Percentiles rank a stretch among this genome's conserved stretches.
Evolutionary conservation across 2,888 invertebrate genomes (phyloP).

Genomic region (Drosophila cracens): DNA sequence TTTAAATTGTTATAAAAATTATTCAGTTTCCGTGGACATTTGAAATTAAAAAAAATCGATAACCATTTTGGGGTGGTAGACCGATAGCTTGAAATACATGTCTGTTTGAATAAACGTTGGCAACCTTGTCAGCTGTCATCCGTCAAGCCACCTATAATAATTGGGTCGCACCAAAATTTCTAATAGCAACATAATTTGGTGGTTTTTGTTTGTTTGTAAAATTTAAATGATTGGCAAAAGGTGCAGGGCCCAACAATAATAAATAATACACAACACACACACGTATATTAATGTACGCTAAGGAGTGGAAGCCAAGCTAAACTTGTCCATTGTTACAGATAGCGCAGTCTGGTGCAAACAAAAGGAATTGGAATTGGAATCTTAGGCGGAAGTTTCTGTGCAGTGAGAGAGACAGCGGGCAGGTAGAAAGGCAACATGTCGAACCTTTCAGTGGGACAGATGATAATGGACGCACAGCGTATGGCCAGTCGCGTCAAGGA

Average conservation of each 20-base stretch:
- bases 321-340: slow-evolving; percentile 47
- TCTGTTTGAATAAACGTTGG: slow-evolving; percentile 39
- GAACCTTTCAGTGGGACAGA: slow-evolving; percentile 93
- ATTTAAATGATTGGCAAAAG: slow-evolving; percentile 44
- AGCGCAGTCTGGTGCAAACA: slow-evolving; percentile 30
- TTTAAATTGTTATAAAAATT: not conserved
- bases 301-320: not conserved
- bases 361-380: slow-evolving; percentile 31
- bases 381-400: slow-evolving; percentile 4
- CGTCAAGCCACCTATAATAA: slow-evolving; percentile 62
- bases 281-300: not conserved
- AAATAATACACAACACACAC: slow-evolving; percentile 19
- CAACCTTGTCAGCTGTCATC: slow-evolving; percentile 72
- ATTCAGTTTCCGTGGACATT: not conserved
- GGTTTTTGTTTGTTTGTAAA: slow-evolving; percentile 42
- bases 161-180: slow-evolving; percentile 79
- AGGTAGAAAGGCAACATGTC: slow-evolving; percentile 71
- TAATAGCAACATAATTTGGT: slow-evolving; percentile 68
- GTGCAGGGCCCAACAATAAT: slow-evolving; percentile 9
- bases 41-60: slow-evolving; percentile 21
- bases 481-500: slow-evolving; percentile 95
- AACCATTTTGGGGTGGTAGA: not conserved
- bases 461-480: slow-evolving; percentile 95
- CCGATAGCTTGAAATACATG: slow-evolving; percentile 29
- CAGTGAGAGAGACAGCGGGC: not conserved